These are phyloP conservation scores for Euura saliciscinereae DNA, from an alignment of 1,140 invertebrate species.

Conservation along the genomic window DNA sequence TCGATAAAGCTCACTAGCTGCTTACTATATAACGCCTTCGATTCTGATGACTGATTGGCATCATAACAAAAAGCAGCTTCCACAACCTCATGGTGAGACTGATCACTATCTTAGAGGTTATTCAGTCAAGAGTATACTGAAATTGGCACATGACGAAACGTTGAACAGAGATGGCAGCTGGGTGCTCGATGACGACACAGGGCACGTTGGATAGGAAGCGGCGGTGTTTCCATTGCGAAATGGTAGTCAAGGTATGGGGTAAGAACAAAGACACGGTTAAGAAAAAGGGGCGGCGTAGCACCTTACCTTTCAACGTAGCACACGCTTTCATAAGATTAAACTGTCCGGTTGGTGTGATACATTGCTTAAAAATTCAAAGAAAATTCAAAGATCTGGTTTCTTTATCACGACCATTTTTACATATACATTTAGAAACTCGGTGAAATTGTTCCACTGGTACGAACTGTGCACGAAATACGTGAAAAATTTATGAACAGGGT, in stretches of 20 bases:
- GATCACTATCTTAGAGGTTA: no score
- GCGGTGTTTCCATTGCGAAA: neutral
- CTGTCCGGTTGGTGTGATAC: slow-evolving; percentile 27
- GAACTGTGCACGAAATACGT: neutral
- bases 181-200: neutral
- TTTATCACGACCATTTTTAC: neutral
- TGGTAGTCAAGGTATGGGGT: neutral
- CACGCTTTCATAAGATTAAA: slow-evolving; percentile 29
- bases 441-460: no score
- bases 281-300: neutral
- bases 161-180: neutral
- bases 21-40: no score
- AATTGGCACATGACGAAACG: no score
- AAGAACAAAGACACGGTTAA: neutral
- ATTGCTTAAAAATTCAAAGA: slow-evolving; percentile 17
- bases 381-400: slow-evolving; percentile 7
- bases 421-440: neutral
- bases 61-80: no score
- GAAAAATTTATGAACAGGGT: neutral
- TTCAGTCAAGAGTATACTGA: no score
- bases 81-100: no score
- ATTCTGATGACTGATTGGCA: no score
- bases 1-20: neutral
- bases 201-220: neutral
- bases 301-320: slow-evolving; percentile 4